Evolutionary conservation across 2,888 invertebrate species (phyloP), one percentile per base, ranked within the genome.

Genomic region (Platerodrilus igneus): DNA sequence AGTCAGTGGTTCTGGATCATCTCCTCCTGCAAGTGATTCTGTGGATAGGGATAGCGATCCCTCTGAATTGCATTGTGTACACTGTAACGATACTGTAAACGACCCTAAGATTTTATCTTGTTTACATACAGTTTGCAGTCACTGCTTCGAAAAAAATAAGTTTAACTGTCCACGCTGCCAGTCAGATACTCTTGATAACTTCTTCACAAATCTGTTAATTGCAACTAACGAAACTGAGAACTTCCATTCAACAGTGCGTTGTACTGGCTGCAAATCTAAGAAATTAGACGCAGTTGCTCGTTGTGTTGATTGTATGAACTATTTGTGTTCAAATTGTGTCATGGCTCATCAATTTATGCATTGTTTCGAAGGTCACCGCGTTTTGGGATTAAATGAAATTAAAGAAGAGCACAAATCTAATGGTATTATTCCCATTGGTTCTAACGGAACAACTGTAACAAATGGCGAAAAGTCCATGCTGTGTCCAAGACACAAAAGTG

Each of bases 281-380:
- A 90, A 93, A 68, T 83, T 89, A 11, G 87, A 86, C 79, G 95
- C 95, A 29, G 90, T 94, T 40, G 94, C 94, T 46, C 87, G 91
- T 66, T 96, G 95, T 71, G 86, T 91, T 62, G 95, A 96, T 69
- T 99, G 97, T 71, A 88, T 89, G 62, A 93, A 93, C 67, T 91
- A 88, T 67, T 80, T 99, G 56, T 97, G 97, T 73, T 84, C 89
- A 42, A 93, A 94, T 69, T 97, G 97, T 79, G 92, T 93, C 60
- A 94, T 94, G 83, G 96, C 96, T 48, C 97, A 97, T 72, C 92
- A 95, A 72, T 94, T 90, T 69, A 96, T 97, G 95, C 94, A 95
- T 70, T 96, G 95, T 69, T 97, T 97, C 70, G 93, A 94, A 68
- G 94, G 93, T 48, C 95, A 96, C 70, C 83, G 92, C 41, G 92